phyloP scores from a whole-genome alignment of 2,888 invertebrate genomes.

The Toxonevra muliebris region DNA sequence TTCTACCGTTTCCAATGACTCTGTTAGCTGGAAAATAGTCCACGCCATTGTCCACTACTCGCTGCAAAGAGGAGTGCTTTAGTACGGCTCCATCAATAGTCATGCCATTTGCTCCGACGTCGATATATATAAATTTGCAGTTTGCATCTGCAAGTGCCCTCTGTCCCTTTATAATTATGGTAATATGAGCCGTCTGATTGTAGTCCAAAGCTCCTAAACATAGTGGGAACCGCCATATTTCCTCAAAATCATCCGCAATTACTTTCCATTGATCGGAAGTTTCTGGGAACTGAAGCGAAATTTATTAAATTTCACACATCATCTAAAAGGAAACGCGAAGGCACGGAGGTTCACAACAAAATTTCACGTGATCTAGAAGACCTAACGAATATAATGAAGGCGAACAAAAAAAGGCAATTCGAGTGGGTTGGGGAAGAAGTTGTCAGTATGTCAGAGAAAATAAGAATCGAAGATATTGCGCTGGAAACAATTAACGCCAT shows the following conservation, averaged over 20 bases:
- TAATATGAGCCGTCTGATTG: constrained; percentile 18
- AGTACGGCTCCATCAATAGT: constrained; percentile 2
- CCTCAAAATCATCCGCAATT: constrained; percentile 19
- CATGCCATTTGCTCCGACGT: constrained; percentile 1
- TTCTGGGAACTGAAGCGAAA: neutral
- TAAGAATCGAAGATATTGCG: too few relatives aligned
- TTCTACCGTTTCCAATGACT: too few relatives aligned
- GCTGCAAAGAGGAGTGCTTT: neutral
- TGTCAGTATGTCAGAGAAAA: too few relatives aligned
- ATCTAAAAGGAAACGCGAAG: too few relatives aligned
- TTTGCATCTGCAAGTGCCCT: constrained; percentile 20
- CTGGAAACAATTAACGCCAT: too few relatives aligned
- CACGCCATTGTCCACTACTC: neutral
- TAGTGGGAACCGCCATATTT: constrained; percentile 28
- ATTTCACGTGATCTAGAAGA: too few relatives aligned
- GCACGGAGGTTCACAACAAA: too few relatives aligned
- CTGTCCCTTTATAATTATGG: constrained; percentile 27
- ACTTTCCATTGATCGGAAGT: constrained; percentile 8
- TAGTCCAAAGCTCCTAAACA: constrained; percentile 31
- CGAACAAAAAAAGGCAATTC: too few relatives aligned
- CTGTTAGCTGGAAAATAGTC: too few relatives aligned
- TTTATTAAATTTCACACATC: too few relatives aligned
- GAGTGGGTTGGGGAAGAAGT: too few relatives aligned
- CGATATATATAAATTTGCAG: constrained; percentile 20
- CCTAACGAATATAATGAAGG: too few relatives aligned